phyloP scores from a whole-genome alignment of 2,888 invertebrate species.

The Andrena bucephala region DNA sequence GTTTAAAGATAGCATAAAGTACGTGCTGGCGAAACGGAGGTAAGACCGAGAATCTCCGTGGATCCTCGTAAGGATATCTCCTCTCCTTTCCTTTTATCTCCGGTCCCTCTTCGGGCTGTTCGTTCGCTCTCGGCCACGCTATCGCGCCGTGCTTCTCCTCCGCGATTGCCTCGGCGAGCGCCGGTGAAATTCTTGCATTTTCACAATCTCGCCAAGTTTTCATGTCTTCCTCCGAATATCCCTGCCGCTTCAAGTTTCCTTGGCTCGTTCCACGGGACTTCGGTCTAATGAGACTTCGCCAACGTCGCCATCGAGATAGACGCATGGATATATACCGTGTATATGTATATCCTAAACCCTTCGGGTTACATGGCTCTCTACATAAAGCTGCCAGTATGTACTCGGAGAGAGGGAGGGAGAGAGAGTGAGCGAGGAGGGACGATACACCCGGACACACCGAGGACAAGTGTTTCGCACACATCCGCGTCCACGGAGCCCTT shows the following conservation, averaged over 20 bases:
- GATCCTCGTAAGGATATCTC: constrained; percentile 24
- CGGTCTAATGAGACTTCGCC: constrained; percentile 79
- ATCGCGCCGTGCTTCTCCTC: constrained; percentile 37
- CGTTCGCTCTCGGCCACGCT: neutral
- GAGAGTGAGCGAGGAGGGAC: constrained; percentile 6
- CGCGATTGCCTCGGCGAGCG: neutral
- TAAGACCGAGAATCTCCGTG: constrained; percentile 39
- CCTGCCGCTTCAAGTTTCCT: constrained; percentile 68
- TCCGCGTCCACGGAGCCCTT: constrained; percentile 16
- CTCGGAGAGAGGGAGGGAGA: neutral
- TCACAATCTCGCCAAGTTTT: constrained; percentile 83
- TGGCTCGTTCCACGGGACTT: constrained; percentile 69
- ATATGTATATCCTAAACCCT: constrained; percentile 60
- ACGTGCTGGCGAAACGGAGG: constrained; percentile 39
- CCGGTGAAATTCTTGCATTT: constrained; percentile 77
- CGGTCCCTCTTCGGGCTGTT: neutral
- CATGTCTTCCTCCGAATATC: constrained; percentile 80
- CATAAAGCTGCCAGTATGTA: constrained; percentile 37
- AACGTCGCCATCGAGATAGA: constrained; percentile 74
- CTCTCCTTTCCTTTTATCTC: neutral
- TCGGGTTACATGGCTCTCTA: constrained; percentile 48
- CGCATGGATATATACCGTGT: constrained; percentile 56
- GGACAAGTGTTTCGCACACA: constrained; percentile 49
- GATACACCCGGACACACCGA: constrained; percentile 46
- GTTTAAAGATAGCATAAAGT: constrained; percentile 46